Evolutionary conservation across 2,888 invertebrate species (phyloP), one percentile per base, ranked within the genome.

Genomic region (Polydrusus pterygomalis): DNA sequence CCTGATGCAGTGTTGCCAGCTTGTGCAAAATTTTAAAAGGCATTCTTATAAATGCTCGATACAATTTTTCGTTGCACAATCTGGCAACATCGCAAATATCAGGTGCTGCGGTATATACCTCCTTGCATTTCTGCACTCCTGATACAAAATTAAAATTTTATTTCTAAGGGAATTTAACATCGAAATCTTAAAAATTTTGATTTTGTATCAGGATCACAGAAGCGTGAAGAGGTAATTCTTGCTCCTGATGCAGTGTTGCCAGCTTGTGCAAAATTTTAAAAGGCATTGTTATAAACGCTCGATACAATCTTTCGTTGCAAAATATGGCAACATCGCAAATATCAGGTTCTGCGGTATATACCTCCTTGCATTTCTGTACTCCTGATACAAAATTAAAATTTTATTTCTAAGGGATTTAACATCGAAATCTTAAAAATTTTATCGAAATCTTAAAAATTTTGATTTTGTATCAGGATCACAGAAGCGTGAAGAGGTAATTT

Each of bases 351-450:
- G n/a, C n/a, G n/a, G n/a, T n/a, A n/a, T 1, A 34, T 34, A 34
- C 34, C 34, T 34, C 34, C 10, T 34, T 10, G 34, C 34, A 45
- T 45, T 45, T 45, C 45, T 45, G n/a, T n/a, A 3, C 1, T 45
- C 45, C 45, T n/a, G 15, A 45, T 45, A 45, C 13, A 45, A 45
- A 45, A n/a, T n/a, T n/a, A n/a, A n/a, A n/a, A n/a, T n/a, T n/a
- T n/a, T n/a, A n/a, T n/a, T n/a, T 43, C 40, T 13, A 25, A 18
- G n/a, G n/a, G n/a, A n/a, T n/a, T n/a, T n/a, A n/a, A n/a, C n/a
- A n/a, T n/a, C n/a, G n/a, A n/a, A n/a, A 3, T n/a, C n/a, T n/a
- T n/a, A n/a, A n/a, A n/a, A n/a, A n/a, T n/a, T n/a, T n/a, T n/a
- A n/a, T n/a, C n/a, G n/a, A n/a, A n/a, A n/a, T 20, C 56, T 13